Percentiles rank a stretch among this genome's conserved stretches.
Conservation (phyloP, 2,113 vertebrate genomes). For the Clupea harengus region DNA sequence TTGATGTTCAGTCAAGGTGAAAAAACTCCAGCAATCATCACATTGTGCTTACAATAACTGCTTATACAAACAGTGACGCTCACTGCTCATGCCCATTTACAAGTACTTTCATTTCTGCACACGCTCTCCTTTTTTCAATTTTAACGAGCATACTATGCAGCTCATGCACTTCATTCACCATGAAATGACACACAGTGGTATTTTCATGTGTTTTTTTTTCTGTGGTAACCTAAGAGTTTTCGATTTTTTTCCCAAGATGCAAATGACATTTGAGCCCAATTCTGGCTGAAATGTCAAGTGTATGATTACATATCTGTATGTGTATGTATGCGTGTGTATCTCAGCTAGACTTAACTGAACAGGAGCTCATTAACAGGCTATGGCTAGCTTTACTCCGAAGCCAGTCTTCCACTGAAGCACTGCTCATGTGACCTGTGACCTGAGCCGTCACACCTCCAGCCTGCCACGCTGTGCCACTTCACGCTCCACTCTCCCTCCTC, state of each 20-base stretch:
- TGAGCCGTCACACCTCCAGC: no score
- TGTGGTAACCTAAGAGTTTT: neutral
- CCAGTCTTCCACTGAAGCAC: no score
- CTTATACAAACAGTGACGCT: neutral
- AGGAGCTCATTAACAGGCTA: no score
- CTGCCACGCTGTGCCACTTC: no score
- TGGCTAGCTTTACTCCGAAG: no score
- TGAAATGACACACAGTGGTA: neutral
- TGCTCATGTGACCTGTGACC: no score
- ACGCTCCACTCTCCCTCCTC: neutral
- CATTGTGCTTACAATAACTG: neutral
- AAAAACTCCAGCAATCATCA: conserved; percentile 3
- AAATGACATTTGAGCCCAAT: neutral
- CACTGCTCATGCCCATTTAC: neutral
- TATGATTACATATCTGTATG: no score
- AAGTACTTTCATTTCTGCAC: neutral
- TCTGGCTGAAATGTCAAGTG: no score
- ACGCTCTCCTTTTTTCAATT: neutral
- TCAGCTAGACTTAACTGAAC: no score
- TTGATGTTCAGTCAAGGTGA: neutral
- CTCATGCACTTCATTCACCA: neutral
- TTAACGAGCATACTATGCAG: neutral
- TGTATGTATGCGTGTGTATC: no score
- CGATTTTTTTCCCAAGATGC: neutral
- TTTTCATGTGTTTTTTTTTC: neutral